Base-by-base conservation (phyloP, 1,140 invertebrate species). In the Ostrea denselamellosa region DNA sequence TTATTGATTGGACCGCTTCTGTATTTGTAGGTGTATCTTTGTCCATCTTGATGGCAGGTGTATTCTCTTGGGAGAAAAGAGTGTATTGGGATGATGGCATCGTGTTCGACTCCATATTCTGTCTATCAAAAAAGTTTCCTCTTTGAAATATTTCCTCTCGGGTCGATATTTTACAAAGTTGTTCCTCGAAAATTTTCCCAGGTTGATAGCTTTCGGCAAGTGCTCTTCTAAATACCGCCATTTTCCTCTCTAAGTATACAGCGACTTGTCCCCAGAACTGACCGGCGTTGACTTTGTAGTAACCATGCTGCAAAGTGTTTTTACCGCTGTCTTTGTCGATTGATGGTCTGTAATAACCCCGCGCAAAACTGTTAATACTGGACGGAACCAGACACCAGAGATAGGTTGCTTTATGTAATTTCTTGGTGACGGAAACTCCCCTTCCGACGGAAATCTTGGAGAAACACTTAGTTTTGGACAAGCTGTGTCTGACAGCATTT, bases 381-480 rank as follows among this genome's bases (percentile, higher is more conserved):
- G 82, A 85, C 0, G 90, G 90, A 8, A 88, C 83, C 14, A 91
- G 88, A 17, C 90, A 89, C 90, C 90, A 91, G 14, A 91, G 85
- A 71, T 88, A 89, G 7, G 86, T 87, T 0, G 89, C 86, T 77
- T 89, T 71, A 51, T 90, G 88, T 5, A 85, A 56, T n/a, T 83
- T 68, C 28, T 84, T 65, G 19, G 86, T 81, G 0, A 83, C 62
- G 22, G 85, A 77, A 25, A 86, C 77, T 17, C 87, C 86, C 53
- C 87, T 58, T 2, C 91, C 90, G 17, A 91, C 89, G 8, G 87
- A 82, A 22, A 93, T 91, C 53, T 92, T 92, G 17, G 90, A 90
- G 85, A 93, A 93, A 82, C 92, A 92, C 71, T 93, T 92, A 10
- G 92, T 93, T 82, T 93, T 93, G 0, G 92, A 92, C 12, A 93